Conservation (phyloP, 2,888 invertebrate species). For the Ptilodon capucinus region DNA sequence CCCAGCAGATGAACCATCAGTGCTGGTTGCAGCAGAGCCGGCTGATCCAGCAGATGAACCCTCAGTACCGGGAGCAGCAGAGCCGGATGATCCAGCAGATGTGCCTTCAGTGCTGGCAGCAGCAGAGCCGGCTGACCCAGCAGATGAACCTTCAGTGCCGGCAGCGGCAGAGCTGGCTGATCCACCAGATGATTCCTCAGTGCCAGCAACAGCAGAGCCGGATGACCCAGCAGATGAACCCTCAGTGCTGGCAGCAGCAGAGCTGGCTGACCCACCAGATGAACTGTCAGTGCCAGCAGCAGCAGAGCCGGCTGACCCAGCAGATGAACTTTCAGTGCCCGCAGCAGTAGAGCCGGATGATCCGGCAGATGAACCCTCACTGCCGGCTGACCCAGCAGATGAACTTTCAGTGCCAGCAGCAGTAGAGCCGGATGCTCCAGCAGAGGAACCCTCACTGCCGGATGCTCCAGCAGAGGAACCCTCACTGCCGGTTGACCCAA, state of each 20-base stretch:
- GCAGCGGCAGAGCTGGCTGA: background rate
- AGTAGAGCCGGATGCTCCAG: background rate
- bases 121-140: background rate
- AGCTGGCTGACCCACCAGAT: background rate
- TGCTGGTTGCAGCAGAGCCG: background rate
- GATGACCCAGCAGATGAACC: background rate
- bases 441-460: background rate
- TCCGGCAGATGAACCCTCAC: background rate
- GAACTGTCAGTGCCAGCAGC: background rate
- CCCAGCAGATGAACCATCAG: slow-evolving; percentile 2
- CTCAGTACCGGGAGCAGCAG: slow-evolving; percentile 1
- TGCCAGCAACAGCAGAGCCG: background rate
- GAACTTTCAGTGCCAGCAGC: background rate
- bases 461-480: too few species aligned
- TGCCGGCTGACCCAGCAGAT: background rate
- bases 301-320: background rate
- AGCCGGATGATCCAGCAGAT: background rate
- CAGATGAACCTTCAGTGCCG: background rate
- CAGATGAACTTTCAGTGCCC: background rate
- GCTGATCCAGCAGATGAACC: background rate
- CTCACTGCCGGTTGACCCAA: too few species aligned
- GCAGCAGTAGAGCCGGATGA: background rate
- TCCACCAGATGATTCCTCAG: background rate
- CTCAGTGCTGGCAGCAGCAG: background rate
- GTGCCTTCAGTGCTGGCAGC: background rate